Percentiles rank a stretch among this genome's conserved stretches.
Conservation (phyloP, 2,113 vertebrate genomes). For the Menidia beryllina region DNA sequence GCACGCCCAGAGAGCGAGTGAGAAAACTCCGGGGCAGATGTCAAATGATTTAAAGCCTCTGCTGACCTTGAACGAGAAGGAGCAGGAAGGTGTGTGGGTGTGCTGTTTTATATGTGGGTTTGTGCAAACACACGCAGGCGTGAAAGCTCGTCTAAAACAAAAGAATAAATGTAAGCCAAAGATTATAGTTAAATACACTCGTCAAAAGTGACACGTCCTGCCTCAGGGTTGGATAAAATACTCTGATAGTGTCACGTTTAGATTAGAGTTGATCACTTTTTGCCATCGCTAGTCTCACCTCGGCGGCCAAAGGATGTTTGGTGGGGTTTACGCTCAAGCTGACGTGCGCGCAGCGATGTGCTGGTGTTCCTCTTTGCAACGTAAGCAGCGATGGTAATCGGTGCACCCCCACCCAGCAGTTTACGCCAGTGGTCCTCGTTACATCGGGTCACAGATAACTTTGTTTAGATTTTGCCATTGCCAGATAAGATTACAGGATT, state of each 20-base stretch:
- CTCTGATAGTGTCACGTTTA: too few relatives aligned
- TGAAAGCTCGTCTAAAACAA: background rate
- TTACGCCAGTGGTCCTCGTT: background rate
- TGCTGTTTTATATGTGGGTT: background rate
- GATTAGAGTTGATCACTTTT: background rate
- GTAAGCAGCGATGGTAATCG: background rate
- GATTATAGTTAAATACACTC: too few relatives aligned
- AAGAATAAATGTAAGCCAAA: too few relatives aligned
- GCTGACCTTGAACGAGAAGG: constrained; percentile 45
- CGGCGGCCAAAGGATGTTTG: background rate
- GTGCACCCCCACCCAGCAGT: background rate
- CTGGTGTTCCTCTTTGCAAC: background rate
- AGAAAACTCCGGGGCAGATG: constrained; percentile 31
- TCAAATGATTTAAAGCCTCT: constrained; percentile 46
- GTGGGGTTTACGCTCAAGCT: background rate
- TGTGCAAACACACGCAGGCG: background rate
- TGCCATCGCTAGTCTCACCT: background rate
- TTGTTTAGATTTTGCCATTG: too few relatives aligned
- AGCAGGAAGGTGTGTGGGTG: constrained; percentile 25
- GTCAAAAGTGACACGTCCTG: too few relatives aligned
- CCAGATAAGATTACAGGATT: too few relatives aligned
- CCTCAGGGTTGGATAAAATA: too few relatives aligned
- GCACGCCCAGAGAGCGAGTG: constrained; percentile 24
- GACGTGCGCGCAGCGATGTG: background rate
- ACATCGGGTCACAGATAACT: background rate